Evolutionary conservation across 1,140 invertebrate genomes (phyloP).

Genomic region (Pachypsylla venusta): DNA sequence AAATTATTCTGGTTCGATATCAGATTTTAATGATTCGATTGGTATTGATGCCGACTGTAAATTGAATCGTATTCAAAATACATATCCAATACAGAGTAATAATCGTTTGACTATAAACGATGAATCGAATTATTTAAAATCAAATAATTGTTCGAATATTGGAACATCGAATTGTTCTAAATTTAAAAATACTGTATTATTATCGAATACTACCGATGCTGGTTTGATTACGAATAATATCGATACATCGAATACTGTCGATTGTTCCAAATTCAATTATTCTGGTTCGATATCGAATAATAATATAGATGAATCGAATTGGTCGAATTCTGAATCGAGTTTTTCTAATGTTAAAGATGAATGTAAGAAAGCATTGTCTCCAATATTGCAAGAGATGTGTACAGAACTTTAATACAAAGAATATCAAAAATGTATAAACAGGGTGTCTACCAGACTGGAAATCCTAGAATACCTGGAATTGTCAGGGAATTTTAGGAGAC

Average conservation of each 20-base stretch:
- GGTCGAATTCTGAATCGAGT: neutral
- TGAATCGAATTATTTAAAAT: neutral
- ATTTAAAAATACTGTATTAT: too few relatives aligned
- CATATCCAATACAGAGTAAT: too few relatives aligned
- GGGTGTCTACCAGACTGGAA: too few relatives aligned
- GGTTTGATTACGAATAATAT: neutral
- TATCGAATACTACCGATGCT: neutral
- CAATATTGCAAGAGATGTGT: neutral
- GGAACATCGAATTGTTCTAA: too few relatives aligned
- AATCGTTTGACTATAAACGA: too few relatives aligned
- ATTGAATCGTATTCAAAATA: too few relatives aligned
- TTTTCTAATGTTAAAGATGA: neutral
- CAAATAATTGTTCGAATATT: neutral
- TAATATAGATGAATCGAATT: neutral
- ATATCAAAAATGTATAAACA: too few relatives aligned
- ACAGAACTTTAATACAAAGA: slow-evolving; percentile 2
- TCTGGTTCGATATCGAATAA: neutral
- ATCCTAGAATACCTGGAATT: too few relatives aligned
- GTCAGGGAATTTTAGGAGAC: too few relatives aligned
- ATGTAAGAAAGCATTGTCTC: neutral
- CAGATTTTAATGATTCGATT: neutral
- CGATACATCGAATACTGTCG: neutral
- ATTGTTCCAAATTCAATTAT: neutral
- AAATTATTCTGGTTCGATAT: neutral
- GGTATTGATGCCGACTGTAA: neutral